Percentiles rank a stretch among this genome's conserved stretches.
Evolutionary conservation across 2,888 invertebrate genomes (phyloP).

Genomic region (Perithous albicinctus): DNA sequence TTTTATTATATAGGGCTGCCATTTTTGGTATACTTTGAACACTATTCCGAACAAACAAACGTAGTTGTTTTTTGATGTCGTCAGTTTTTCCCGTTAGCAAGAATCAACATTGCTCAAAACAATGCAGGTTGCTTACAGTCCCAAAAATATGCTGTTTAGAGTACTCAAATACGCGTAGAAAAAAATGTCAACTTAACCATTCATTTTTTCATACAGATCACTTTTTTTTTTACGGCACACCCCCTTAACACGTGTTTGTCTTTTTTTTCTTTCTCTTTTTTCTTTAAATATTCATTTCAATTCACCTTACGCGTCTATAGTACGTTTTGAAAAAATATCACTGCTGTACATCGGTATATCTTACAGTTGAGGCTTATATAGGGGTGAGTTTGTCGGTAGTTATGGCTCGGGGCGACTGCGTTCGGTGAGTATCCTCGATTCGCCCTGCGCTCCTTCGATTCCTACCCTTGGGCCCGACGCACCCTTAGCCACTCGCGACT

Average conservation of each 20-base stretch:
- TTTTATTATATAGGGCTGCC: too few relatives aligned
- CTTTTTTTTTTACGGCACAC: too few relatives aligned
- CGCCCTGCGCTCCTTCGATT: slow-evolving; percentile 12
- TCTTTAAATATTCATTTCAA: slow-evolving; percentile 39
- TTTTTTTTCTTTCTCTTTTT: neutral
- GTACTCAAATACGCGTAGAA: too few relatives aligned
- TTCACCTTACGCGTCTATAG: slow-evolving; percentile 62
- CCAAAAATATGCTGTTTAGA: too few relatives aligned
- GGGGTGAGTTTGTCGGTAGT: slow-evolving; percentile 24
- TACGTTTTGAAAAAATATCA: slow-evolving; percentile 67
- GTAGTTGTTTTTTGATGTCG: too few relatives aligned
- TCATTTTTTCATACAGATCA: too few relatives aligned
- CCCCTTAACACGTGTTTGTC: neutral
- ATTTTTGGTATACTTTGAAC: too few relatives aligned
- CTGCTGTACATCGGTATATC: slow-evolving; percentile 66
- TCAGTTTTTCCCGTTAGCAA: too few relatives aligned
- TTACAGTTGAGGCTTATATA: slow-evolving; percentile 60
- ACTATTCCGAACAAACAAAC: too few relatives aligned
- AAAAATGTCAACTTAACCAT: too few relatives aligned
- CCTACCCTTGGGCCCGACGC: neutral
- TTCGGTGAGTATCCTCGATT: slow-evolving; percentile 28
- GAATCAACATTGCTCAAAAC: too few relatives aligned
- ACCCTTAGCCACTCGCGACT: slow-evolving; percentile 34
- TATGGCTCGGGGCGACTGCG: slow-evolving; percentile 8
- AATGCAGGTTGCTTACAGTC: too few relatives aligned